These are phyloP conservation scores for Pagetopsis macropterus DNA, from an alignment of 2,797 vertebrate species.

Conservation along the genomic window DNA sequence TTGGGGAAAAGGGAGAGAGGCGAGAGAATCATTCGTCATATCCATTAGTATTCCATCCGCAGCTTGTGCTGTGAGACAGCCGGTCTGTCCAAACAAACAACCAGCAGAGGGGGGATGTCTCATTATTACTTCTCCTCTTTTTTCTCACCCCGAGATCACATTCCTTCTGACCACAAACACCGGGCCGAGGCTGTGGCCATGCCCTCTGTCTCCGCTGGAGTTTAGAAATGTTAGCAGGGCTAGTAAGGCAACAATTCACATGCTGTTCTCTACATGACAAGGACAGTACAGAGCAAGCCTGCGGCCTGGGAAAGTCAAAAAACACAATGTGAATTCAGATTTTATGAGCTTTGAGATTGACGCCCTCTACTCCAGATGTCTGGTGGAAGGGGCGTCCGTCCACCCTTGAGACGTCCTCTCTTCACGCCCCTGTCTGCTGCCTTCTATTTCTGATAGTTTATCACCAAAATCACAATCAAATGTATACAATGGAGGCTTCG, in stretches of 20 bases:
- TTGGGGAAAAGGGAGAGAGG: conserved; percentile 42
- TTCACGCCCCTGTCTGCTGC: conserved; percentile 12
- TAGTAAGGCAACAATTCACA: conserved; percentile 51
- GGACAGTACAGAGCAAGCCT: conserved; percentile 29
- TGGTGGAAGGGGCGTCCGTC: neutral
- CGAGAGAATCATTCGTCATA: conserved; percentile 67
- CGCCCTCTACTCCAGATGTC: conserved; percentile 13
- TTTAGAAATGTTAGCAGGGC: conserved; percentile 57
- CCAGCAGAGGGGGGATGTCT: conserved; percentile 66
- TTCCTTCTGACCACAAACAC: conserved; percentile 75
- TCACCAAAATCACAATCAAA: conserved; percentile 13
- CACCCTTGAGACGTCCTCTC: conserved; percentile 30
- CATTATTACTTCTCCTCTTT: conserved; percentile 69
- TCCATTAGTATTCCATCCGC: conserved; percentile 77
- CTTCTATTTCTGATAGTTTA: conserved; percentile 9
- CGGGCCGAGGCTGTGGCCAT: conserved; percentile 46
- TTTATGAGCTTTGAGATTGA: conserved; percentile 18
- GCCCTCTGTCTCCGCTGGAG: conserved; percentile 63
- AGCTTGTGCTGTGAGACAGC: conserved; percentile 75
- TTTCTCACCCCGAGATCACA: conserved; percentile 70
- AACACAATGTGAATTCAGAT: conserved; percentile 27
- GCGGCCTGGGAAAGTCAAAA: conserved; percentile 19
- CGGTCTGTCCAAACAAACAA: conserved; percentile 79
- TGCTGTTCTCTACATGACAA: conserved; percentile 54
- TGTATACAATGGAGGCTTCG: neutral